Base-by-base conservation (phyloP, 92 coral and sea anemone species). In the Zoanthus sansibaricus region DNA sequence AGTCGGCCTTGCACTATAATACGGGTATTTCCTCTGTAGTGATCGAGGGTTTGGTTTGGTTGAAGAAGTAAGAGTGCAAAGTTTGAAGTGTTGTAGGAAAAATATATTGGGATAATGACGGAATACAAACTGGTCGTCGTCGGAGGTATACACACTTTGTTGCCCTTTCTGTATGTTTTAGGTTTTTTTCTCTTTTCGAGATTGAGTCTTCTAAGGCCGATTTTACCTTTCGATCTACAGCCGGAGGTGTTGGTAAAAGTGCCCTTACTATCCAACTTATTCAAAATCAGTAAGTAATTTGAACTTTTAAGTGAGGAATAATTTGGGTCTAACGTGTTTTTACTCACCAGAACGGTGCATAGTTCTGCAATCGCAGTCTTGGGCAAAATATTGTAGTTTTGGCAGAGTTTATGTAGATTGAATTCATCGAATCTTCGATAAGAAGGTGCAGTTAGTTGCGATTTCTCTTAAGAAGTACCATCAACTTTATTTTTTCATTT, bases 221-320 rank as follows among this genome's bases (percentile, higher is more conserved):
- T 15, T 83, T 88, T 88, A 46, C 56, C 79, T 72, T 71, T 78
- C 20, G 76, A 78, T 84, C 86, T 86, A 48, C 89, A 96, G 98
- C 98, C 90, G 98, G 98, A 37, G 98, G 98, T 82, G 98, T 96
- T 67, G 98, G 98, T 45, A 96, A 96, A 61, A 96, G 98, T 77
- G 98, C 98, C 3, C 87, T 96, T 90, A 96, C 98, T 14, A 96
- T 96, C 52, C 98, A 96, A 87, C 98, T 96, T 7, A 96, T 96
- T n/a, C 98, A 96, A 82, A 96, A 96, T 79, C 98, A 96, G 98
- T 96, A 75, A 96, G 98, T 94, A 67, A n/a, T 67, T 80, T 66
- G 9, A 80, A 46, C 61, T 80, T 80, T 31, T 67, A 12, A 12
- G 61, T 66, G 42, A 46, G 75, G 8, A 20, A 61, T 17, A 42